Evolutionary conservation across 1,140 invertebrate species (phyloP), one percentile per base, ranked within the genome.

Genomic region (Zaprionus taronus): DNA sequence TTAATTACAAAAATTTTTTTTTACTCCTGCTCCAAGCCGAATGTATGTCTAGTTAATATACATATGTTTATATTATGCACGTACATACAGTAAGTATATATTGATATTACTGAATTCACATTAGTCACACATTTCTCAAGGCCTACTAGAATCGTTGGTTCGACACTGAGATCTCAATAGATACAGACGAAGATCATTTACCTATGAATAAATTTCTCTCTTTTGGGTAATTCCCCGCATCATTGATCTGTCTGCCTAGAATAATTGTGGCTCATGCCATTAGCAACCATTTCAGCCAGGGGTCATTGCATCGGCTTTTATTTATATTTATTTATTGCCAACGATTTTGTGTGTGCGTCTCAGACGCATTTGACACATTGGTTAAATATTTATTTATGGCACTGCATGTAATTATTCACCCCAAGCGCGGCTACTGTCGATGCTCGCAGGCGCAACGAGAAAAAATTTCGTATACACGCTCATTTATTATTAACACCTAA

Each of bases 401-500:
- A 73, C 51, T 60, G 47, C 24, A 66, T 44, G 69, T 72, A 81
- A 85, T 85, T 85, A 82, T 71, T 63, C 49, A 47, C 60, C 38
- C 24, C 61, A 24, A 65, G 53, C 63, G 61, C 56, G 64, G 77
- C 60, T 67, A 26, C 44, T 74, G 47, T 17, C 51, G 51, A 47
- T 51, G 36, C 28, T 41, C 51, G 75, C 14, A 20, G 66, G 51
- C 60, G 57, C 31, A 53, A 64, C 28, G 28, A 20, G 41, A 28
- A 61, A 75, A 38, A 51, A 62, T 64, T 44, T 68, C 38, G 14
- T 7, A 83, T 34, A 70, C 73, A 86, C 47, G 51, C 56, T 76
- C 72, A 79, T 81, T 76, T 73, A 83, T 79, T 76, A 89, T 89
- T 89, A 81, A 77, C 84, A 84, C 84, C 84, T 72, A 79, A 67